Evolutionary conservation across 2,888 invertebrate species (phyloP).

Genomic region (Athalia rosae): DNA sequence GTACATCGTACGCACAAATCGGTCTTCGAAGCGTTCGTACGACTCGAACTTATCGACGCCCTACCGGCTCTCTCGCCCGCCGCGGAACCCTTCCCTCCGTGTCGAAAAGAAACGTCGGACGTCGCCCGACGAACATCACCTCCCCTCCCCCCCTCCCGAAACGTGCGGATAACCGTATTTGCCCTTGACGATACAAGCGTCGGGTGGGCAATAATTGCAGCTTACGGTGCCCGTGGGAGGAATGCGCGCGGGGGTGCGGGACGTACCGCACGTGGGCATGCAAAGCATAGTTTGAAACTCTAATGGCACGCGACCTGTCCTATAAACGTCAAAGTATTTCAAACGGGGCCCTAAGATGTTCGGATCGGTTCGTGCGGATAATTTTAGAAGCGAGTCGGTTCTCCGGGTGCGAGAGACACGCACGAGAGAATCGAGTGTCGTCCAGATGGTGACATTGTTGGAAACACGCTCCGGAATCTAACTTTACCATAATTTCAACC

Average conservation of each 20-base stretch:
- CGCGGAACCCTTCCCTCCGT: too few relatives aligned
- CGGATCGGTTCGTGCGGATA: conserved; percentile 61
- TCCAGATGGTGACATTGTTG: conserved; percentile 61
- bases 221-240: neutral
- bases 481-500: conserved; percentile 26
- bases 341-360: conserved; percentile 43
- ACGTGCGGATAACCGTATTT: too few relatives aligned
- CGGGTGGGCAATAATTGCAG: too few relatives aligned
- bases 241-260: conserved; percentile 37
- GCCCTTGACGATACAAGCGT: too few relatives aligned
- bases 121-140: too few relatives aligned
- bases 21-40: neutral
- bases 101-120: too few relatives aligned
- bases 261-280: neutral
- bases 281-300: conserved; percentile 31
- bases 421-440: conserved; percentile 58
- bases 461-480: conserved; percentile 20
- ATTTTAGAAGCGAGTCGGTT: conserved; percentile 60
- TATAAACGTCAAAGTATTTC: conserved; percentile 45
- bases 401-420: conserved; percentile 38
- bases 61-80: too few relatives aligned
- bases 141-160: too few relatives aligned
- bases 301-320: conserved; percentile 46
- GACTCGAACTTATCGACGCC: neutral
- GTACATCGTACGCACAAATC: neutral